These are phyloP conservation scores for Yoshiicerus persimilis DNA, from an alignment of 1,140 invertebrate genomes.

Conservation along the genomic window DNA sequence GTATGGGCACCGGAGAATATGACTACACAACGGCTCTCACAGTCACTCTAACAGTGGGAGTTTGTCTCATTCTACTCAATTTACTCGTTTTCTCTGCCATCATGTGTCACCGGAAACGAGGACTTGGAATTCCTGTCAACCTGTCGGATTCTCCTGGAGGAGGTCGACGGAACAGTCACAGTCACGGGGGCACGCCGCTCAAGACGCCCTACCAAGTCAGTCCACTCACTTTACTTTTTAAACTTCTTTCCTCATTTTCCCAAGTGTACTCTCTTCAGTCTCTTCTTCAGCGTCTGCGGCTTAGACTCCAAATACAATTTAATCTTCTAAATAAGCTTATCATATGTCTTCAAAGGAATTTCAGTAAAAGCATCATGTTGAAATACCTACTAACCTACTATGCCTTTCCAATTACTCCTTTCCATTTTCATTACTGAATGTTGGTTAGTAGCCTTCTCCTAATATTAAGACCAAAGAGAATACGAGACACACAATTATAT, in stretches of 20 bases:
- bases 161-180: conserved; percentile 48
- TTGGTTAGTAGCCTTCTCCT: not conserved
- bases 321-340: not conserved
- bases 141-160: conserved; percentile 61
- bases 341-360: not conserved
- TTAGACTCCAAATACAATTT: not conserved
- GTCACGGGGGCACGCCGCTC: conserved; percentile 36
- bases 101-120: conserved; percentile 77
- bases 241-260: not conserved
- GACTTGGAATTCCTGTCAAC: conserved; percentile 66
- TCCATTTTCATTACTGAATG: not conserved
- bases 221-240: conserved; percentile 50
- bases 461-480: not conserved
- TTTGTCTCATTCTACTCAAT: conserved; percentile 76
- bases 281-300: not conserved
- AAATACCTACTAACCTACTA: not conserved
- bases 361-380: not conserved
- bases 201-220: conserved; percentile 42
- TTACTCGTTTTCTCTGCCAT: conserved; percentile 92
- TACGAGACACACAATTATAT: not conserved
- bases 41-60: conserved; percentile 91
- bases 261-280: not conserved
- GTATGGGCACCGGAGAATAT: conserved; percentile 52
- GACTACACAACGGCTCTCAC: conserved; percentile 85
- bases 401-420: not conserved